These are phyloP conservation scores for Capitulum mitella DNA, from an alignment of 2,888 invertebrate species.

Conservation along the genomic window DNA sequence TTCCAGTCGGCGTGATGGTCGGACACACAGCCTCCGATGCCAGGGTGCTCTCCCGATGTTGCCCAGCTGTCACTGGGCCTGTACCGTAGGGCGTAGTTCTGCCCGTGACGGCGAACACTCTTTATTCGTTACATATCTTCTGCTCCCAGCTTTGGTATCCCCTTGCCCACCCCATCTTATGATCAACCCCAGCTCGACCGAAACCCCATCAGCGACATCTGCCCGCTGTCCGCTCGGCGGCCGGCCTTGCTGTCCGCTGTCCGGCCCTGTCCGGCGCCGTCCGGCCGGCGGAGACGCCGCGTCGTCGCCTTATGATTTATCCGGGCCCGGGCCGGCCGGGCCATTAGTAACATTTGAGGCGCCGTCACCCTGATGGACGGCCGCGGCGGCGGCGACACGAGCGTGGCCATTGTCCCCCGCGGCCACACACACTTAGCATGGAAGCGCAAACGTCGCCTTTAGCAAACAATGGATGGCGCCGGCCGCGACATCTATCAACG, in stretches of 20 bases:
- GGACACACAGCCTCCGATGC: no score
- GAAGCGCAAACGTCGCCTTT: constrained; percentile 15
- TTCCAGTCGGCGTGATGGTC: no score
- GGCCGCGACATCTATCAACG: neutral
- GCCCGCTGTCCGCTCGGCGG: neutral
- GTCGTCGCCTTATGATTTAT: neutral
- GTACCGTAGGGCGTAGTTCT: no score
- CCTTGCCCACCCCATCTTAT: no score
- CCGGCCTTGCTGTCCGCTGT: neutral
- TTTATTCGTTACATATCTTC: no score
- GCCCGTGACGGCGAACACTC: no score
- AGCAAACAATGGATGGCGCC: constrained; percentile 8
- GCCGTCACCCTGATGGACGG: neutral
- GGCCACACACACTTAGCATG: constrained; percentile 22
- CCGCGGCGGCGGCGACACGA: neutral
- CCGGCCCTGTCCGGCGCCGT: neutral
- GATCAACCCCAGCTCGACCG: no score
- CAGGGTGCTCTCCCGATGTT: no score
- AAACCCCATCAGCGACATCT: no score
- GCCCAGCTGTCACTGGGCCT: no score
- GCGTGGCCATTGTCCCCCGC: neutral
- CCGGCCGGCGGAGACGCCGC: neutral
- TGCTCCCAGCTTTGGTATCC: no score
- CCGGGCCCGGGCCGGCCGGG: neutral
- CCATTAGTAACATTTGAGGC: constrained; percentile 13